Evolutionary conservation across 2,797 vertebrate genomes (phyloP), one percentile per base, ranked within the genome.

Genomic region (Serranus cabrilla): DNA sequence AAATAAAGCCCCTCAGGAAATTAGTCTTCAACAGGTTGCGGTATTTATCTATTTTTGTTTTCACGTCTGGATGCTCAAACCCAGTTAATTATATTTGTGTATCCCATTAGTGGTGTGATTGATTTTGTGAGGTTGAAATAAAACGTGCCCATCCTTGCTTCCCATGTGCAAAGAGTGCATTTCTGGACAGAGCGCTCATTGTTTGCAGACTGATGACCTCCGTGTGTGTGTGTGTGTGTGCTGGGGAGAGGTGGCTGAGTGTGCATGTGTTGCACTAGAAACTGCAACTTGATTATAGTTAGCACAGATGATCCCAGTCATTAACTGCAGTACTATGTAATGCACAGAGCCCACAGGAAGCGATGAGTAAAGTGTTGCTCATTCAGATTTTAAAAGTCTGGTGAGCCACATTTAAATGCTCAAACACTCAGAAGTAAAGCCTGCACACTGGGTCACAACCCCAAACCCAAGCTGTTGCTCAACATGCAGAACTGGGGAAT

Each of bases 11-110:
- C 18, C 8, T 39, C 25, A 80, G 81, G 82, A 91, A 88, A 90
- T 90, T 84, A 80, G 63, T 66, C 84, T 66, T 88, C 62, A 86
- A 87, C 88, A 90, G 80, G 85, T 91, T 83, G 80, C 42, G 37
- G 63, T 83, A 87, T 92, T 92, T 92, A 89, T 91, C 78, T 89
- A 80, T 88, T 86, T 90, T 88, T 83, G 58, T 83, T 87, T 89
- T 92, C 76, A 90, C 76, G 69, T 86, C 76, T 83, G 70, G 74
- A 82, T 90, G 80, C 86, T 84, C 78, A 89, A 87, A 81, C 83
- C 76, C 60, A 75, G 79, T 91, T 92, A 91, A 93, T 94, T 91
- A 86, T 90, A 88, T 92, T 90, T 93, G 83, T 73, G 72, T 82
- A 88, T 91, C 78, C 84, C 86, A 92, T 93, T 93, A 93, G 82